Conservation (phyloP, 2,113 vertebrate species). For the Lamprologus callipterus region DNA sequence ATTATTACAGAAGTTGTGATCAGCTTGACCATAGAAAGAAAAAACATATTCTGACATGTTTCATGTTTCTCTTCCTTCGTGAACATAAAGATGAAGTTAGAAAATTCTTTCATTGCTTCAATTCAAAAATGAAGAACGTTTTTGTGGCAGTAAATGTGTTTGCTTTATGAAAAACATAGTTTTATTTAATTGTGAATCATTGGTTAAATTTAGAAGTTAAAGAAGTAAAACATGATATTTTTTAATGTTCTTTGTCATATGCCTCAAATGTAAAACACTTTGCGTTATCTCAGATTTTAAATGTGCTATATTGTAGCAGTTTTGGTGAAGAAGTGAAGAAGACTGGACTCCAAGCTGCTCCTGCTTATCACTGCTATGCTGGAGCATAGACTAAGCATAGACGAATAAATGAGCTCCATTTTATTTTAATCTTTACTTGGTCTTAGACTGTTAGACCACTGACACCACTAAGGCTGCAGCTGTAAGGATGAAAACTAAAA, state of each 20-base stretch:
- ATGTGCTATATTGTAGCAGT: background rate
- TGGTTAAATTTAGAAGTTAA: background rate
- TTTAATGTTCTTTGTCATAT: background rate
- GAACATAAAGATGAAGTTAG: background rate
- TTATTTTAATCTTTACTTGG: background rate
- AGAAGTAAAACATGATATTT: accelerated
- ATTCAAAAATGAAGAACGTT: background rate
- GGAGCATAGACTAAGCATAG: background rate
- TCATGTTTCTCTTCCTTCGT: background rate
- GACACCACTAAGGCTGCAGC: background rate
- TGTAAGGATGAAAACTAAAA: background rate
- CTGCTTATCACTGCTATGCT: background rate
- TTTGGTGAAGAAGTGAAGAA: background rate
- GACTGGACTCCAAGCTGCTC: background rate
- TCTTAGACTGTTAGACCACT: background rate
- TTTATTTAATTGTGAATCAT: background rate
- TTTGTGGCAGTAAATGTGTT: background rate
- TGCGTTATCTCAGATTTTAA: background rate
- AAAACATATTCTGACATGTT: background rate
- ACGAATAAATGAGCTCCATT: background rate
- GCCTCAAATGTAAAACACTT: background rate
- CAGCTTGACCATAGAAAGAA: background rate
- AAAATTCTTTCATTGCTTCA: background rate
- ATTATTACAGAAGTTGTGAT: background rate
- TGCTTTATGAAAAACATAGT: background rate